Percentiles rank a stretch among this genome's conserved stretches.
These are phyloP conservation scores for Sceloporus undulatus DNA, from an alignment of 2,113 vertebrate species.

Conservation along the genomic window DNA sequence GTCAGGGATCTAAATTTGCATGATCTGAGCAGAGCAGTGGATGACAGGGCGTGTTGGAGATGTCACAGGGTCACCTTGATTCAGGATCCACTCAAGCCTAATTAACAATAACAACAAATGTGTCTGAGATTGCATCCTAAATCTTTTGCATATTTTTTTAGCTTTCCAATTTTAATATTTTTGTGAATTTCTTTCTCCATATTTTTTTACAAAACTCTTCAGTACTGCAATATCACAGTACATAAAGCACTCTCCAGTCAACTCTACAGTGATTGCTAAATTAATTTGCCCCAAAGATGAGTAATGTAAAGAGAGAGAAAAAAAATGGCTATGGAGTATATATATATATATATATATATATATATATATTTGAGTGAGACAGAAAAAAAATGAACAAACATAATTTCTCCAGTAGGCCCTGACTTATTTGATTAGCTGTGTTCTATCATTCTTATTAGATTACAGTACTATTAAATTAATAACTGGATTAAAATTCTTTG, in stretches of 20 bases:
- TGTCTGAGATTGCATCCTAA: neutral
- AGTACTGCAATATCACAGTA: slow-evolving; percentile 60
- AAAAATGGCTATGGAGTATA: slow-evolving; percentile 22
- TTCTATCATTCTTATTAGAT: slow-evolving; percentile 53
- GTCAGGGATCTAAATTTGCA: no score
- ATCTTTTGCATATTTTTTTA: slow-evolving; percentile 40
- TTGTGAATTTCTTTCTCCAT: slow-evolving; percentile 62
- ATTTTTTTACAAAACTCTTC: slow-evolving; percentile 35
- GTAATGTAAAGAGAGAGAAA: slow-evolving; percentile 45
- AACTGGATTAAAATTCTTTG: slow-evolving; percentile 60
- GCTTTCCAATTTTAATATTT: slow-evolving; percentile 34
- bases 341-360: slow-evolving; percentile 44
- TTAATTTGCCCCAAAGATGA: slow-evolving; percentile 55
- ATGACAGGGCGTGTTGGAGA: no score
- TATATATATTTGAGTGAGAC: slow-evolving; percentile 54
- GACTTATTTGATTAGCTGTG: slow-evolving; percentile 65
- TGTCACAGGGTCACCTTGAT: no score
- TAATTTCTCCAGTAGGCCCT: slow-evolving; percentile 55
- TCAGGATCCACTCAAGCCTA: no score
- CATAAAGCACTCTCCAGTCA: slow-evolving; percentile 59
- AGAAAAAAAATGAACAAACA: slow-evolving; percentile 54
- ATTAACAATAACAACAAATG: neutral
- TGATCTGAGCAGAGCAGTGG: no score
- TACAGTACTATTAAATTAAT: slow-evolving; percentile 65
- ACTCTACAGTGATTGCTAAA: slow-evolving; percentile 61